Conservation (phyloP, 2,888 invertebrate genomes). For the Limnephilus rhombicus region DNA sequence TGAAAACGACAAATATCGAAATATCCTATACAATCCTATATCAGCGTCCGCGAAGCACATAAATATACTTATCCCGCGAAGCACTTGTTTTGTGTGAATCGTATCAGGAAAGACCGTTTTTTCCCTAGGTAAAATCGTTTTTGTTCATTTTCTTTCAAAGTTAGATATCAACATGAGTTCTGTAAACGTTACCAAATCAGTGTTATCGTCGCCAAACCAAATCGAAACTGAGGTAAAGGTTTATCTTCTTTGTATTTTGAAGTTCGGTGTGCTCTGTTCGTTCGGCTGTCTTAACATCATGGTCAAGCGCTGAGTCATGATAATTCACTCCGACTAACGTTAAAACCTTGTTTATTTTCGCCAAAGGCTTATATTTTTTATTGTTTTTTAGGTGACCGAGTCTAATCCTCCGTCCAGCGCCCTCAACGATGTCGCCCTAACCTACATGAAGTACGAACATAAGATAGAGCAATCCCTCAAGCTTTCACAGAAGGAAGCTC, state of each 20-base stretch:
- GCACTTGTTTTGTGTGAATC: neutral
- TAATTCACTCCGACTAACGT: neutral
- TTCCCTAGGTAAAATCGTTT: neutral
- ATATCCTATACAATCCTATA: no score
- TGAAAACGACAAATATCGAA: no score
- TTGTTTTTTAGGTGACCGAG: conserved; percentile 44
- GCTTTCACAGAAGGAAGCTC: conserved; percentile 81
- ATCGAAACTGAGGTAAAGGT: conserved; percentile 55
- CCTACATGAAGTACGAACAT: conserved; percentile 77
- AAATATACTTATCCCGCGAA: neutral
- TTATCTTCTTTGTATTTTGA: neutral
- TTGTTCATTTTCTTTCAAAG: neutral
- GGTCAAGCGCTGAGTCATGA: neutral
- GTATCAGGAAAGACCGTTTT: neutral
- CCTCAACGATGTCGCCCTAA: conserved; percentile 68
- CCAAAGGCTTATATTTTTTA: neutral
- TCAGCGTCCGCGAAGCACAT: neutral
- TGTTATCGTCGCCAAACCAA: conserved; percentile 57
- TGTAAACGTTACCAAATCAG: conserved; percentile 52
- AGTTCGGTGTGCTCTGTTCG: neutral
- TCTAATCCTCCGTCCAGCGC: conserved; percentile 37
- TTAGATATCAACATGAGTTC: conserved; percentile 53
- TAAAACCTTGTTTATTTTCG: neutral
- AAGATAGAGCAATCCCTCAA: conserved; percentile 78
- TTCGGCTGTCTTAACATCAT: neutral